phyloP scores from a whole-genome alignment of 2,797 vertebrate species.

The Tauraco hartlaubi region DNA sequence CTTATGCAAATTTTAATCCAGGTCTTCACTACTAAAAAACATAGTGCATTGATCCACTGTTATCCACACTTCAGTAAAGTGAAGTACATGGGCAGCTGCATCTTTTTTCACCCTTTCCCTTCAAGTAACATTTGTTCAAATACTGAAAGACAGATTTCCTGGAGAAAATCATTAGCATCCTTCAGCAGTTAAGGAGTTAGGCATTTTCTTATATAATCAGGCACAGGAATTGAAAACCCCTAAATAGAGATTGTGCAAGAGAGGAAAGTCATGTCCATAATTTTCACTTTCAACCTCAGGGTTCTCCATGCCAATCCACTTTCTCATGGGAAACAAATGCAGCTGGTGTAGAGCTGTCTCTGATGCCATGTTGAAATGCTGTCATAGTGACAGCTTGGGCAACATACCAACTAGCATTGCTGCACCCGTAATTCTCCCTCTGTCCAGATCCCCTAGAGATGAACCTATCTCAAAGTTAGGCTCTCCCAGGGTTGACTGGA shows the following conservation, averaged over 20 bases:
- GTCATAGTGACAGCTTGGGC: conserved; percentile 52
- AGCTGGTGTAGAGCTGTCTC: neutral
- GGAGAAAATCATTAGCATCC: neutral
- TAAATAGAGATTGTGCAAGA: neutral
- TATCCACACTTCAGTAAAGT: neutral
- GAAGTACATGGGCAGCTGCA: neutral
- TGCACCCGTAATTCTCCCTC: conserved; percentile 2
- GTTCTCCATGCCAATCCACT: conserved; percentile 40
- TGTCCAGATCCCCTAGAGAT: conserved; percentile 7
- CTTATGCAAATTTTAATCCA: neutral
- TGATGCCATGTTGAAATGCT: conserved; percentile 59
- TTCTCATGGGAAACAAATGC: conserved; percentile 72
- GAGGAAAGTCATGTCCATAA: neutral
- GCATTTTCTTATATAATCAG: neutral
- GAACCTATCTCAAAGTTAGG: neutral
- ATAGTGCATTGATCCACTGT: neutral
- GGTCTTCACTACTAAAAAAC: neutral
- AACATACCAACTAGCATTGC: conserved; percentile 19
- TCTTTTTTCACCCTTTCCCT: neutral
- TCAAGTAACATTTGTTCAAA: neutral
- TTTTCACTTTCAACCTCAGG: conserved; percentile 55
- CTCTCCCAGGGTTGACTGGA: conserved; percentile 21
- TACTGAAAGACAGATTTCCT: neutral
- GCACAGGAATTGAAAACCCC: neutral
- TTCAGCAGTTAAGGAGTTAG: conserved; percentile 16